Conservation (phyloP, 2,888 invertebrate species). For the Lochmaea capreae region DNA sequence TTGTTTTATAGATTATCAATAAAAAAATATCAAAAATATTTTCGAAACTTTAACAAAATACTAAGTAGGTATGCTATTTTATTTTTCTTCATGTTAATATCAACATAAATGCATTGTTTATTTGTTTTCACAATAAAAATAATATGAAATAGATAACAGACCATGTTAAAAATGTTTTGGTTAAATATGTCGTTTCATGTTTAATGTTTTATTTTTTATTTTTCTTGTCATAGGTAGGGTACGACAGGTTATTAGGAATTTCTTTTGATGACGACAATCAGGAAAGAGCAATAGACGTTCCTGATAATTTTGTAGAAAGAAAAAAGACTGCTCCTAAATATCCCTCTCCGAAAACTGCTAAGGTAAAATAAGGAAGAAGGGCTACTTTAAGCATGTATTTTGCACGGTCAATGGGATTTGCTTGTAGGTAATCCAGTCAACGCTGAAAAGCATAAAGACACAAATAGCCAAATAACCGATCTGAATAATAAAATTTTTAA, state of each 20-base stretch:
- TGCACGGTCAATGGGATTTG: neutral
- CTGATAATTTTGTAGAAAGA: constrained; percentile 86
- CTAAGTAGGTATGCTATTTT: no score
- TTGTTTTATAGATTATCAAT: no score
- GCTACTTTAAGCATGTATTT: neutral
- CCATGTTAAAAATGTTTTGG: no score
- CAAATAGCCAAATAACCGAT: neutral
- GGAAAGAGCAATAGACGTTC: constrained; percentile 88
- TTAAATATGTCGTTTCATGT: neutral
- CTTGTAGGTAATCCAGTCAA: neutral
- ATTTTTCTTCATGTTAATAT: no score
- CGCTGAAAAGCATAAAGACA: neutral
- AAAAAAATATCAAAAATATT: no score
- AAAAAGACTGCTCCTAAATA: constrained; percentile 81
- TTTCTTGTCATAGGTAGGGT: constrained; percentile 61
- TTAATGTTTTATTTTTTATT: constrained; percentile 18
- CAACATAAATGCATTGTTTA: no score
- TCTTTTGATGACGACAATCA: constrained; percentile 64
- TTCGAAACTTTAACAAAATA: no score
- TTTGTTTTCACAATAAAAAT: no score
- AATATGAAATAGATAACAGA: no score
- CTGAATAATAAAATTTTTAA: no score
- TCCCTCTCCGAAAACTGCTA: constrained; percentile 67
- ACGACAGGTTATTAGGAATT: constrained; percentile 62
- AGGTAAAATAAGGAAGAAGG: constrained; percentile 50